Base-by-base conservation (phyloP, 2,888 invertebrate genomes). In the Drosophila maculinotata region DNA sequence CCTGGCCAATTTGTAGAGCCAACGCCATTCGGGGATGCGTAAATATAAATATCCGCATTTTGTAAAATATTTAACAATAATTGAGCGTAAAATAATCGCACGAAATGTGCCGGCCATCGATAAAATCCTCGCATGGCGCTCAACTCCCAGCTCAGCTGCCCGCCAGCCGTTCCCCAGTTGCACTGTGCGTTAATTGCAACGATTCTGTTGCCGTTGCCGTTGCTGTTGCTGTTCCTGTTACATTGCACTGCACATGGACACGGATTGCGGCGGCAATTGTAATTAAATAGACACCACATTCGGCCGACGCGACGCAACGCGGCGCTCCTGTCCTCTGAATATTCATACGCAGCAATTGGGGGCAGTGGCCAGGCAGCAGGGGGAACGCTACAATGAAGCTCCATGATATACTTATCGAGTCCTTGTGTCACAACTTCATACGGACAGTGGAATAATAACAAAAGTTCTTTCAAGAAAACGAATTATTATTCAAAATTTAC, bases 51-150 rank as follows among this genome's bases (percentile, higher is more conserved):
- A 77, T 76, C 58, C 67, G 76, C 87, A 88, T 85, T 89, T 85
- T 79, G 80, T 81, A 74, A 87, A 87, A 90, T 89, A 89, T 90
- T 90, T 90, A 89, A 89, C 88, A 90, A 89, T 90, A 90, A 89
- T 89, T 90, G 90, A 89, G 89, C 90, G 86, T 89, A 88, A 89
- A 89, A 89, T 88, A 86, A 89, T 85, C 88, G 80, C 80, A 63
- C 69, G 35, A 56, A 75, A 74, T 67, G 67, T 69, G 64, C 53
- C 44, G 59, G 59, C 28, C 63, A 49, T 52, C 66, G 71, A 70
- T 78, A 80, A 69, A 64, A 72, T 52, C 59, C 68, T 39, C 47
- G 48, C 59, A 42, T n/a, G n/a, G n/a, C n/a, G n/a, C n/a, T n/a
- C n/a, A n/a, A 8, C 44, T 39, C 54, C 51, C 60, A 65, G 38